Evolutionary conservation across 1,140 invertebrate genomes (phyloP).

Genomic region (Lerema accius): DNA sequence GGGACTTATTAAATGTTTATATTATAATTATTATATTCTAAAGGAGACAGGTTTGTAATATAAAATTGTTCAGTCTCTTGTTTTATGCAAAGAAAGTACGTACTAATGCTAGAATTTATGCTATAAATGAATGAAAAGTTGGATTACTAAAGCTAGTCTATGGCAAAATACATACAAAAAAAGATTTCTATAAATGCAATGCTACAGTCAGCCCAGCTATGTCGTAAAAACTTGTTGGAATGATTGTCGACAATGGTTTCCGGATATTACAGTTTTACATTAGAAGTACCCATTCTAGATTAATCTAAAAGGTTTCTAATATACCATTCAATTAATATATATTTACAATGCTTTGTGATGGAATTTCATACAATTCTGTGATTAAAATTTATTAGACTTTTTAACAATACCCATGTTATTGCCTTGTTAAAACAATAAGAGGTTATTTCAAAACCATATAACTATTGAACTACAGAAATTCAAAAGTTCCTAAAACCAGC

Average conservation of each 20-base stretch:
- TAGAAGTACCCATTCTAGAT: conserved; percentile 37
- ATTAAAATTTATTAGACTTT: not conserved
- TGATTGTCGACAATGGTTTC: conserved; percentile 26
- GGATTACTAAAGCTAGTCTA: conserved; percentile 8
- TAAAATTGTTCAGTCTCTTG: conserved; percentile 33
- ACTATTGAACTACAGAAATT: not conserved
- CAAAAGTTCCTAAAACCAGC: not conserved
- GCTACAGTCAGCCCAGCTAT: conserved; percentile 38
- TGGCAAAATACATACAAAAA: conserved; percentile 23
- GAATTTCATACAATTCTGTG: conserved; percentile 30
- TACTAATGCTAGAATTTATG: conserved; percentile 11
- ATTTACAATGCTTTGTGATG: conserved; percentile 43
- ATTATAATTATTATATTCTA: conserved; percentile 12
- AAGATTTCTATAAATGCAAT: conserved; percentile 22
- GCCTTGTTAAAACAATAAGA: not conserved
- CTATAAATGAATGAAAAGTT: conserved; percentile 15
- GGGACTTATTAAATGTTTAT: conserved; percentile 3
- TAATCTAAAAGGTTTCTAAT: conserved; percentile 39
- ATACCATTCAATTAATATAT: conserved; percentile 36
- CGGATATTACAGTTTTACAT: conserved; percentile 9
- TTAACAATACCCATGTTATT: not conserved
- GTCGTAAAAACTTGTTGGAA: conserved; percentile 40
- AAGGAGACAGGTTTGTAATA: conserved; percentile 27
- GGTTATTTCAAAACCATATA: not conserved
- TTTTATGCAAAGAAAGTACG: conserved; percentile 26